Conservation (phyloP, 2,113 vertebrate species). For the Fukomys damarensis region DNA sequence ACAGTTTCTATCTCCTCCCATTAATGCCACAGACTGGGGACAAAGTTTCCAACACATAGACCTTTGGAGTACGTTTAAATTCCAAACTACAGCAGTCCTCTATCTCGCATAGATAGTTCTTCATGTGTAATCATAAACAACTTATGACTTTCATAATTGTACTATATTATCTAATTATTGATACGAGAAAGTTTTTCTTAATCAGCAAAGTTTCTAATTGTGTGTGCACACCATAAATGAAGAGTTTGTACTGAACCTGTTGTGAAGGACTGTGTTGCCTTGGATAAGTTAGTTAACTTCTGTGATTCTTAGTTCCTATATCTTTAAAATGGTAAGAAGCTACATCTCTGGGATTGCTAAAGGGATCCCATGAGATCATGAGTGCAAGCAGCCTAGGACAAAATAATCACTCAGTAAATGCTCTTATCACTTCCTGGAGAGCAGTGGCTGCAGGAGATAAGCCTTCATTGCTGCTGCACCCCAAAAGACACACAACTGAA, state of each 20-base stretch:
- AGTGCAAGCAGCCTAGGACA: neutral
- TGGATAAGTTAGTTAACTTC: neutral
- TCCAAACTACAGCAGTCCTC: neutral
- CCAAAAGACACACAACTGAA: neutral
- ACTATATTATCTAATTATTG: neutral
- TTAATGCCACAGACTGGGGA: neutral
- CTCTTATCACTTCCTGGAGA: neutral
- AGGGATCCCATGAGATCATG: neutral
- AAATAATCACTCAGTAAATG: neutral
- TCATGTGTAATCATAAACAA: neutral
- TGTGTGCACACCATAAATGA: neutral
- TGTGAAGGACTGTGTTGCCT: neutral
- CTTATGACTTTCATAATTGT: neutral
- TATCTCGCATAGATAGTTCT: neutral
- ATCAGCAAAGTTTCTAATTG: neutral
- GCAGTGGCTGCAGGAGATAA: neutral
- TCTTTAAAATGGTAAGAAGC: constrained; percentile 22
- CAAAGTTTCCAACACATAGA: neutral
- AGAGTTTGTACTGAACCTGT: neutral
- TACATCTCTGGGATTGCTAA: neutral
- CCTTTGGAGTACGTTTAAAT: neutral
- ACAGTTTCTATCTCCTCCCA: neutral
- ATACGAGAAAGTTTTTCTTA: neutral
- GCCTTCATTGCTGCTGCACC: neutral
- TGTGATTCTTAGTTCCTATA: neutral